phyloP scores from a whole-genome alignment of 2,888 invertebrate genomes.

The Icerya purchasi region DNA sequence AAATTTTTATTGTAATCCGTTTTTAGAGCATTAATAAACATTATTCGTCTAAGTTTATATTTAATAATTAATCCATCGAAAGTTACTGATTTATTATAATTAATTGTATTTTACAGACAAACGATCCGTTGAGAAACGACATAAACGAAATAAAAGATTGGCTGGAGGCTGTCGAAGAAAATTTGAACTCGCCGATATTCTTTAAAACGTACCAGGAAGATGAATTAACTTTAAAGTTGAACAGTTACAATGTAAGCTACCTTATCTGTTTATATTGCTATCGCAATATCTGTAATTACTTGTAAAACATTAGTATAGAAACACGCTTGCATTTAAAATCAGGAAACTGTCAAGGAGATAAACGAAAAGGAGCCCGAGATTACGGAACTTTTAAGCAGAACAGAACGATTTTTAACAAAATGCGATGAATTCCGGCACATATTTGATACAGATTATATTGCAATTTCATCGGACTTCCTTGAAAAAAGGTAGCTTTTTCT shows the following conservation, averaged over 20 bases:
- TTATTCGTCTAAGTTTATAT: too few relatives aligned
- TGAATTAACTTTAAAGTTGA: slow-evolving; percentile 42
- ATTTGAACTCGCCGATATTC: slow-evolving; percentile 41
- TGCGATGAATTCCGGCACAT: slow-evolving; percentile 29
- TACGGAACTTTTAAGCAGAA: slow-evolving; percentile 54
- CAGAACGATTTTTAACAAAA: slow-evolving; percentile 53
- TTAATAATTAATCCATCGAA: too few relatives aligned
- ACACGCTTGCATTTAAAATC: too few relatives aligned
- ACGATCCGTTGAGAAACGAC: background rate
- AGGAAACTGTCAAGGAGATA: slow-evolving; percentile 27
- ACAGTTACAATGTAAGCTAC: slow-evolving; percentile 36
- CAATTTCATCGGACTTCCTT: background rate
- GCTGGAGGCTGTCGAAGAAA: slow-evolving; percentile 48
- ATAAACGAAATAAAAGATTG: slow-evolving; percentile 57
- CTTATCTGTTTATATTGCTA: background rate
- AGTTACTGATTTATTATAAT: too few relatives aligned
- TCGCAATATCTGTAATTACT: too few relatives aligned
- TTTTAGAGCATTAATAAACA: too few relatives aligned
- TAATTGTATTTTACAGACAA: background rate
- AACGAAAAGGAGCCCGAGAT: slow-evolving; percentile 56
- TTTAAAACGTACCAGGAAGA: slow-evolving; percentile 42
- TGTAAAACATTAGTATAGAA: too few relatives aligned
- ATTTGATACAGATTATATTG: background rate
- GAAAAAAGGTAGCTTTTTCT: background rate
- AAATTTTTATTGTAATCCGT: too few relatives aligned